Base-by-base conservation (phyloP, 2,113 vertebrate species). In the Regulus satrapa region DNA sequence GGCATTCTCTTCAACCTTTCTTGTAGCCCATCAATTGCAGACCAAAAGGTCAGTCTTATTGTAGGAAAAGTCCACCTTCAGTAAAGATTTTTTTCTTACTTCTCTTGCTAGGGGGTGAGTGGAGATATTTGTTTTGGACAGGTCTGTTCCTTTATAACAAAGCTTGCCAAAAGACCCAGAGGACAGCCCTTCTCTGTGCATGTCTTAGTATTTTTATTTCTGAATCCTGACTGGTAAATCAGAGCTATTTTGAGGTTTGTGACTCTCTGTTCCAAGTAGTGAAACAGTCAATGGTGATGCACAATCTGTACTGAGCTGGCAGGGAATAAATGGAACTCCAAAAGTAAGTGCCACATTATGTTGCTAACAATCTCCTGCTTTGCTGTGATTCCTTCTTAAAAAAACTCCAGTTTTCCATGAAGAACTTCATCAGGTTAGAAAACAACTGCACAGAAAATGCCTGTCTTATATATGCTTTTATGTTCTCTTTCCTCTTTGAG, bases 1-100 rank as follows among this genome's bases (percentile, higher is more conserved):
- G 69, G 77, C 67, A 45, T 96, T 95, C 92, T 96, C 89, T 76
- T 74, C 95, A 96, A 72, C 92, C 94, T 96, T 95, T 97, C 87
- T 85, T 74, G 92, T 82, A 91, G 84, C 73, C 64, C 96, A 97
- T 96, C 89, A 94, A 43, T 97, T 98, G 89, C 61, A 73, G 78
- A 71, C 76, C 94, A 94, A 95, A 94, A 95, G 76, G 64, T 88
- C 87, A 92, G 62, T 64, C 48, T 74, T 91, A 55, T 52, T 88
- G n/a, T 40, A 91, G 66, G 81, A 94, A 87, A 92, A 94, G 56
- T 80, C 73, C 58, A 19, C 79, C 74, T 84, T 87, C 31, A 19
- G 85, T 75, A 67, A 90, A 91, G 75, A 40, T 58, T 79, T 62
- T 86, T 64, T 67, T 38, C 46, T 45, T 62, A 8, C 45, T 82